Base-by-base conservation (phyloP, 2,797 vertebrate species). In the Hephaestus fuliginosus region DNA sequence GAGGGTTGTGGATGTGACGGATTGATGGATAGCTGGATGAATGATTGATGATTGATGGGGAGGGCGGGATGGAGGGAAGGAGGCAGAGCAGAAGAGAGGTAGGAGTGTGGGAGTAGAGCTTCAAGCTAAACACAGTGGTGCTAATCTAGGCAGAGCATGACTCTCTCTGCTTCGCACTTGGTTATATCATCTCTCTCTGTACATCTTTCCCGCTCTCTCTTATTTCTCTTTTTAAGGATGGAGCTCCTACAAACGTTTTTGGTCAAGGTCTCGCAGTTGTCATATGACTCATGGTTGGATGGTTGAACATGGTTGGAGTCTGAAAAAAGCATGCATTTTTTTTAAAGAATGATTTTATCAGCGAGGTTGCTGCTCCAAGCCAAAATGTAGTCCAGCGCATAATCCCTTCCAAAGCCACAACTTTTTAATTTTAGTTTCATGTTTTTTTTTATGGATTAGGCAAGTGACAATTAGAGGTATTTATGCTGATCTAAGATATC, bases 111-210 rank as follows among this genome's bases (percentile, higher is more conserved):
- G 89, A 87, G 83, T 82, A 72, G 66, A 88, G 60, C 84, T 77
- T 81, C 66, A 70, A 79, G 84, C 86, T 76, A 81, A 89, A 87
- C 48, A 57, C 72, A 63, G 80, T 36, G 77, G 71, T 83, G 80
- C 70, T 89, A 77, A 91, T 90, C 76, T 80, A 74, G 68, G 81
- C 85, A 72, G 76, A 84, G 69, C 55, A 81, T 74, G 74, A 83
- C 80, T 88, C 80, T 70, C 74, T 86, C 70, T 73, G 36, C 78
- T 70, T 91, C 83, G 89, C 56, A 76, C 78, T 79, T 65, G 43
- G 82, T 91, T 91, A 83, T 87, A 79, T 92, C 76, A 86, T 85
- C 69, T 57, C 70, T 81, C 49, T 80, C 51, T 74, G 36, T 63
- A 14, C 64, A 41, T 77, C 58, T 82, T 33, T 65, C 51, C 48